phyloP scores from a whole-genome alignment of 2,113 vertebrate genomes.

The Ameiurus melas region DNA sequence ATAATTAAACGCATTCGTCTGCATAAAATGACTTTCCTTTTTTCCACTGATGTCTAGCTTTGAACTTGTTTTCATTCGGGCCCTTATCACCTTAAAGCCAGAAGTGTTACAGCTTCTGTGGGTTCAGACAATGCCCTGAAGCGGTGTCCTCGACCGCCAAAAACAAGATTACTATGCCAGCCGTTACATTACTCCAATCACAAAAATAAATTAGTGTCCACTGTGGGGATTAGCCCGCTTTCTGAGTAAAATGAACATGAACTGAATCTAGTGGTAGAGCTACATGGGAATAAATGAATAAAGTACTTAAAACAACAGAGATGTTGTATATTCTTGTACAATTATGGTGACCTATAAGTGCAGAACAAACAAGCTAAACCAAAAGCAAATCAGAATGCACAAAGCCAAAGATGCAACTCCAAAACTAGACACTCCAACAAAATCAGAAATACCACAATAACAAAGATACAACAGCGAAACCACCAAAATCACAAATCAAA shows the following conservation, averaged over 20 bases:
- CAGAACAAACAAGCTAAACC: neutral
- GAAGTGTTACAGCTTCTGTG: slow-evolving; percentile 35
- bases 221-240: slow-evolving; percentile 31
- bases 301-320: neutral
- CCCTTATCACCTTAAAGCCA: slow-evolving; percentile 55
- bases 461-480: neutral
- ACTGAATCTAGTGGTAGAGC: slow-evolving; percentile 10
- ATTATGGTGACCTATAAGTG: neutral
- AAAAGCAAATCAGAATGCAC: neutral
- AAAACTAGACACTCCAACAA: neutral
- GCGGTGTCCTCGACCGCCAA: slow-evolving; percentile 43
- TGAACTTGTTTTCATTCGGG: slow-evolving; percentile 50
- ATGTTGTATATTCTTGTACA: neutral
- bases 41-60: slow-evolving; percentile 45
- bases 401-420: neutral
- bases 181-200: slow-evolving; percentile 47
- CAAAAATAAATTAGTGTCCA: slow-evolving; percentile 56
- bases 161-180: slow-evolving; percentile 56
- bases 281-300: neutral
- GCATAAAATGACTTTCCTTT: slow-evolving; percentile 39
- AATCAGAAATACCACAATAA: neutral
- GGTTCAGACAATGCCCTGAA: slow-evolving; percentile 51
- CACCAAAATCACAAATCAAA: neutral
- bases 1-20: slow-evolving; percentile 36
- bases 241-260: slow-evolving; percentile 35